A percentile compares a stretch with the other conserved stretches of the same genome.
Evolutionary conservation across 1,140 invertebrate species (phyloP).

Genomic region (Leptopilina clavipes): DNA sequence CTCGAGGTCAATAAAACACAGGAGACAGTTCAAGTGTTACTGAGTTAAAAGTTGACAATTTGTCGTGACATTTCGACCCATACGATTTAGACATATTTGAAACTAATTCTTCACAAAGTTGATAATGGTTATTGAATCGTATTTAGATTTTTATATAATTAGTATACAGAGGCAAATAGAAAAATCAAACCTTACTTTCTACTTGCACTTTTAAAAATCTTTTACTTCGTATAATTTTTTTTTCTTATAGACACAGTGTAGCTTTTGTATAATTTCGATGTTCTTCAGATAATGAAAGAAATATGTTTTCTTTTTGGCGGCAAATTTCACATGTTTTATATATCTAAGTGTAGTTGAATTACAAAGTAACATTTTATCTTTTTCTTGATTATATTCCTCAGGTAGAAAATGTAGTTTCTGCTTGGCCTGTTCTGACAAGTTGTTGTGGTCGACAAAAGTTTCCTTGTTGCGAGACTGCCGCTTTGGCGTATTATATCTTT

Average conservation of each 20-base stretch:
- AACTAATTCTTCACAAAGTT: not conserved
- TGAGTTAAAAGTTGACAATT: slow-evolving; percentile 12
- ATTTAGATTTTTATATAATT: too few relatives aligned
- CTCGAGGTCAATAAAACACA: slow-evolving; percentile 32
- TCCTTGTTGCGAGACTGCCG: not conserved
- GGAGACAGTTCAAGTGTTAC: slow-evolving; percentile 28
- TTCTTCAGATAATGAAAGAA: not conserved
- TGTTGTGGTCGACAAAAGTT: not conserved
- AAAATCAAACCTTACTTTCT: too few relatives aligned
- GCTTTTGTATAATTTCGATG: not conserved
- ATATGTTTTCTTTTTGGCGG: not conserved
- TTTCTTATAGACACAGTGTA: not conserved
- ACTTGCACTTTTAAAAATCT: too few relatives aligned
- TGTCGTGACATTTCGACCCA: slow-evolving; percentile 10
- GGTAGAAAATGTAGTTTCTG: not conserved
- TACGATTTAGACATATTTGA: slow-evolving; percentile 19
- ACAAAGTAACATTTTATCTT: not conserved
- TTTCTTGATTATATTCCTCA: not conserved
- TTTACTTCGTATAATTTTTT: too few relatives aligned
- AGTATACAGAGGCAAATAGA: too few relatives aligned
- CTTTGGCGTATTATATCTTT: not conserved
- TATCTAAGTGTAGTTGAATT: not conserved
- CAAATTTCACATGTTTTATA: not conserved
- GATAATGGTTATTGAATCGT: too few relatives aligned
- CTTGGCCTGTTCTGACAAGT: not conserved